Evolutionary conservation across 2,797 vertebrate genomes (phyloP), one percentile per base, ranked within the genome.

Genomic region (Neopelma chrysocephalum): DNA sequence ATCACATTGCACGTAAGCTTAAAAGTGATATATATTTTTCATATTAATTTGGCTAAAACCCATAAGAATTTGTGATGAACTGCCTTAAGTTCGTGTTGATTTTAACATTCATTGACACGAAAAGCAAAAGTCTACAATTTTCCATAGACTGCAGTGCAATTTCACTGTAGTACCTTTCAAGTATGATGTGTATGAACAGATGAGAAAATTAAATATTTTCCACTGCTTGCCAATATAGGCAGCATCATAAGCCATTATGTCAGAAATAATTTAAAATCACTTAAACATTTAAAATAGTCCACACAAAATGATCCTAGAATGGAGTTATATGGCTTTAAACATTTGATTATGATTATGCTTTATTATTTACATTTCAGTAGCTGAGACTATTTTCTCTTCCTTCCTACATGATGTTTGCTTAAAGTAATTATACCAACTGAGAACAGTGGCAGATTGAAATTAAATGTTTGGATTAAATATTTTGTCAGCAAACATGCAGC

Each of bases 381-480:
- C 96, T 95, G 82, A 81, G 81, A 96, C 94, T 93, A 91, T 97
- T 98, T 98, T 96, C 93, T 95, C 91, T 96, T 96, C 94, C 96
- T 97, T 97, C 94, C 93, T 97, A 94, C 90, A 81, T 96, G 94
- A 93, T 98, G 98, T 98, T 98, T 98, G 97, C 98, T 97, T 97
- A 97, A 98, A 98, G 97, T 98, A 98, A 98, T 98, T 98, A 98
- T 97, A 97, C 96, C 96, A 97, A 97, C 98, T 98, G 98, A 98
- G 98, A 98, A 98, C 98, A 98, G 98, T 98, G 97, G 98, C 98
- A 98, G 98, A 98, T 98, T 98, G 98, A 98, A 98, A 98, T 98
- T 97, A 98, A 98, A 98, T 98, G 98, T 98, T 98, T 98, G 98
- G 97, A 98, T 98, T 98, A 98, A 98, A 98, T 98, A 98, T 98